Base-by-base conservation (phyloP, 2,113 vertebrate species). In the Nibea coibor region DNA sequence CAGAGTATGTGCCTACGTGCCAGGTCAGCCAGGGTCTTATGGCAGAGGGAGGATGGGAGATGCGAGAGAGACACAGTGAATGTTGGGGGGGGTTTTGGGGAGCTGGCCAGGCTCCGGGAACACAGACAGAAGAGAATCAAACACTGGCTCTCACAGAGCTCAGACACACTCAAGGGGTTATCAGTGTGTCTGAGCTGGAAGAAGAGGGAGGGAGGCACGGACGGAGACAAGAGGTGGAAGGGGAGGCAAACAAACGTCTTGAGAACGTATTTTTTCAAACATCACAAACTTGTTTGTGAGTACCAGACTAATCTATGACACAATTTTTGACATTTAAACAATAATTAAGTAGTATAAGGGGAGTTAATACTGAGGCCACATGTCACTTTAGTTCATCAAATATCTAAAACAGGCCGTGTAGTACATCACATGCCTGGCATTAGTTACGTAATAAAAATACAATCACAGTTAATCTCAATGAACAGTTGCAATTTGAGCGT, bases 11-110 rank as follows among this genome's bases (percentile, higher is more conserved):
- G 86, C 63, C 86, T 88, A 88, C 89, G 85, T 85, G 89, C 82
- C 72, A 76, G 87, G 91, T 93, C 91, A 91, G 68, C 53, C 77
- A 87, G 93, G 87, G 86, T 85, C 91, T 95, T 91, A 90, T 94
- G 87, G 88, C 90, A 94, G 84, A 82, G 63, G 77, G 67, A 72
- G 82, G 68, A 64, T 69, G 72, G 67, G 81, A 85, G 75, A 88
- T 81, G 68, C 87, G 77, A 75, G 82, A 84, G 85, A 73, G 43
- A 45, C 16, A 28, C 16, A 28, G 81, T 72, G 62, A 64, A 64
- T 58, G 67, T 45, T 56, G 66, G 68, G 70, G 70, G 24, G 81
- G 83, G 31, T 65, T 81, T 81, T 19, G 58, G 64, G 54, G 77
- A 61, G 62, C 80, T 48, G 70, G 69, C 78, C 22, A 63, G 67